Percentiles rank a stretch among this genome's conserved stretches.
Conservation (phyloP, 2,113 vertebrate species). For the Girardinichthys multiradiatus region DNA sequence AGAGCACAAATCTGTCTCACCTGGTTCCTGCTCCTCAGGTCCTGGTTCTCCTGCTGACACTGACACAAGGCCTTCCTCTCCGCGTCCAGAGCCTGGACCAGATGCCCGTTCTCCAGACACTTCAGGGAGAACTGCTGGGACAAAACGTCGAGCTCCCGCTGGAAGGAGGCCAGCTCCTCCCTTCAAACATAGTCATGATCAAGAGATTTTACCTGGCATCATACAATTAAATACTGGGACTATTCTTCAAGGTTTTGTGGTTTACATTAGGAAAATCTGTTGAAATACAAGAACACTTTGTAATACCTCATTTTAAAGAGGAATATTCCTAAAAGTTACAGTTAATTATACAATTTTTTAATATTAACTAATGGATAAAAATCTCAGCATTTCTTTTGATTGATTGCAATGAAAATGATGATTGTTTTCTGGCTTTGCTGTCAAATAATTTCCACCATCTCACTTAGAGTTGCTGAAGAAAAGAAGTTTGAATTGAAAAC, state of each 20-base stretch:
- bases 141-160: slow-evolving; percentile 74
- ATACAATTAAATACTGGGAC: too few relatives aligned
- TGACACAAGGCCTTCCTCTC: slow-evolving; percentile 75
- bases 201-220: background rate
- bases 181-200: slow-evolving; percentile 38
- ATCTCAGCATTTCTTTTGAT: background rate
- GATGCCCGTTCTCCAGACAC: slow-evolving; percentile 76
- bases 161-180: slow-evolving; percentile 76
- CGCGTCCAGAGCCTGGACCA: slow-evolving; percentile 75
- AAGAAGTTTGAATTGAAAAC: background rate
- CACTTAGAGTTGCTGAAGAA: background rate
- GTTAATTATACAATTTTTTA: background rate
- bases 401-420: too few relatives aligned
- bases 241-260: background rate
- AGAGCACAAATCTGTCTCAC: slow-evolving; percentile 28
- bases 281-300: background rate
- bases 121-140: slow-evolving; percentile 78
- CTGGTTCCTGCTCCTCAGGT: slow-evolving; percentile 77
- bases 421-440: too few relatives aligned
- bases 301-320: too few relatives aligned
- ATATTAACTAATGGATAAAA: background rate
- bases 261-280: background rate
- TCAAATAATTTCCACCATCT: too few relatives aligned
- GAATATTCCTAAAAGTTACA: background rate
- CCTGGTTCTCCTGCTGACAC: slow-evolving; percentile 77